These are phyloP conservation scores for Athripsodes cinereus DNA, from an alignment of 2,888 invertebrate genomes.

Conservation along the genomic window DNA sequence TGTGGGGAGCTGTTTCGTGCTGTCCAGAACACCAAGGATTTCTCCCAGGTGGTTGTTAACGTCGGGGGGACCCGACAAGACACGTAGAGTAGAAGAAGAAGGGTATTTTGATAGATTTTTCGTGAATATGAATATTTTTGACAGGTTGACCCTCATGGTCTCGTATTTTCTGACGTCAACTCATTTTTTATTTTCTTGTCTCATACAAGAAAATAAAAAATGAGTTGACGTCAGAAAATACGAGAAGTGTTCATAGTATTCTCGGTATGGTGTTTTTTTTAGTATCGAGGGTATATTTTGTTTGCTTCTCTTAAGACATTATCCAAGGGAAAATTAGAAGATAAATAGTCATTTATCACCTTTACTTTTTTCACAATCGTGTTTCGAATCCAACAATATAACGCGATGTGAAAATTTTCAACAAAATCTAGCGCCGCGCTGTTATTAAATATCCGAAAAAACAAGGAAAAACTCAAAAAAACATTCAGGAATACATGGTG, in stretches of 20 bases:
- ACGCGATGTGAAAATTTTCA: background rate
- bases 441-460: background rate
- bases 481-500: background rate
- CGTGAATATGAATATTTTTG: no score
- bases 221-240: no score
- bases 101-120: no score
- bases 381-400: background rate
- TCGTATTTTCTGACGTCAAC: no score
- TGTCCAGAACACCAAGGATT: no score
- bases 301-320: background rate
- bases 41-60: no score
- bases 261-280: background rate
- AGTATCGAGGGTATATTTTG: background rate
- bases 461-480: constrained; percentile 3
- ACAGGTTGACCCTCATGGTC: no score
- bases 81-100: no score
- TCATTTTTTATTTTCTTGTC: no score
- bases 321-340: background rate
- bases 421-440: background rate
- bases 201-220: no score
- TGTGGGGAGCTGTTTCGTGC: no score
- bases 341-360: background rate
- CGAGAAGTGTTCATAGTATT: background rate
- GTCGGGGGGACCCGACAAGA: no score
- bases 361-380: background rate